Base-by-base conservation (phyloP, 2,113 vertebrate genomes). In the Tetrao urogallus region DNA sequence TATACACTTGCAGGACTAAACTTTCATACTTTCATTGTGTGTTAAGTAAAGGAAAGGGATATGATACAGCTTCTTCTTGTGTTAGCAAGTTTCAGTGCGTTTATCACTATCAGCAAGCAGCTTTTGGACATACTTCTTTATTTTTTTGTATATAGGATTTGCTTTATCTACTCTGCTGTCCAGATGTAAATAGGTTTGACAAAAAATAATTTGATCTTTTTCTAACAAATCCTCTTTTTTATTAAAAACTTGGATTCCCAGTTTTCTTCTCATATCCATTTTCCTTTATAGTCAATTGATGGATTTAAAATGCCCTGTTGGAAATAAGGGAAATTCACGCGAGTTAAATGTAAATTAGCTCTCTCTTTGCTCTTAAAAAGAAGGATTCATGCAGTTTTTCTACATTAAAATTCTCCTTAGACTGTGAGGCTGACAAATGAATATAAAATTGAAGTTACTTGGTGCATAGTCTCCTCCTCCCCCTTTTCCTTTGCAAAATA, bases 401-500 rank as follows among this genome's bases (percentile, higher is more conserved):
- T 66, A n/a, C 4, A 30, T 6, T 17, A 65, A 67, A 83, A 67
- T n/a, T 4, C 2, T 61, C 28, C 54, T 63, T 67, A 43, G 28
- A 64, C 11, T 38, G 25, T 15, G 5, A 75, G 30, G 38, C 13
- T 67, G 28, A 60, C 27, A 74, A 81, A 90, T 0, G 0, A 66
- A 56, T 34, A 60, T 3, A 47, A 77, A 18, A 65, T 30, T 57
- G 21, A 69, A 64, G 13, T 34, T 77, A 27, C 65, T 74, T 67
- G 10, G 9, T 54, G 48, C 9, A 38, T n/a, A 57, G 19, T 13
- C 11, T 6, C 2, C 4, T 83, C 6, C 0, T 0, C 2, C 34
- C 15, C 36, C 17, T 69, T 58, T 86, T 50, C 3, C 13, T 74
- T 82, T 71, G 30, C 5, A 11, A 87, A 80, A 65, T 36, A 43